phyloP scores from a whole-genome alignment of 2,888 invertebrate species.

The Limulus polyphemus region DNA sequence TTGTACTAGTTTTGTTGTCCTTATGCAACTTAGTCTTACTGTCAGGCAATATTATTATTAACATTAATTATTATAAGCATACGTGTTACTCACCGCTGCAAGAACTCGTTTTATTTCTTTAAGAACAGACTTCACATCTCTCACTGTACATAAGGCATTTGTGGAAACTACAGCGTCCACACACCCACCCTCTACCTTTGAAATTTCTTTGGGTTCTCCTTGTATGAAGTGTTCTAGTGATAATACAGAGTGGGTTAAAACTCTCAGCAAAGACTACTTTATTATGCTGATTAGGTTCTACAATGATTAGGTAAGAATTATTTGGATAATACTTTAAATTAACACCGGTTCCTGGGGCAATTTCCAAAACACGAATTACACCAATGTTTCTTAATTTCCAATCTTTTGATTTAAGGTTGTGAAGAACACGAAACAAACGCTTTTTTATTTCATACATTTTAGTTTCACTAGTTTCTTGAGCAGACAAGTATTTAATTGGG shows the following conservation, averaged over 20 bases:
- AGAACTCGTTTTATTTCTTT: constrained; percentile 31
- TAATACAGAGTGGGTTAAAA: constrained; percentile 12
- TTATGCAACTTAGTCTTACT: too few species aligned
- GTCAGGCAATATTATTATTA: too few species aligned
- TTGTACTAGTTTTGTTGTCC: too few species aligned
- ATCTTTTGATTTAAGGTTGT: too few species aligned
- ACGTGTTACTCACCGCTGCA: not conserved
- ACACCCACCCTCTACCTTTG: constrained; percentile 25
- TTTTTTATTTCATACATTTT: too few species aligned
- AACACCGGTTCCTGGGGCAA: constrained; percentile 21
- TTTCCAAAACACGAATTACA: constrained; percentile 20
- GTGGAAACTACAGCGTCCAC: constrained; percentile 32
- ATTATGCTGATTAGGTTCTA: constrained; percentile 28
- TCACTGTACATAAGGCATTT: constrained; percentile 30
- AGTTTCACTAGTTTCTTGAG: too few species aligned
- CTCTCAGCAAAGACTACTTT: constrained; percentile 19
- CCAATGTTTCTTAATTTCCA: not conserved
- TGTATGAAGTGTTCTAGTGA: constrained; percentile 23
- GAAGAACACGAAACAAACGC: too few species aligned
- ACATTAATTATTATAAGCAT: too few species aligned
- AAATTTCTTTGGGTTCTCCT: constrained; percentile 27
- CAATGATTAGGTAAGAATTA: constrained; percentile 22
- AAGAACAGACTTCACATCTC: constrained; percentile 25
- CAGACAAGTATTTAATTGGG: too few species aligned
- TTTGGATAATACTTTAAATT: constrained; percentile 27